A percentile compares a stretch with the other conserved stretches of the same genome.
These are phyloP conservation scores for Ceratosolen fusciceps DNA, from an alignment of 1,140 invertebrate genomes.

Conservation along the genomic window DNA sequence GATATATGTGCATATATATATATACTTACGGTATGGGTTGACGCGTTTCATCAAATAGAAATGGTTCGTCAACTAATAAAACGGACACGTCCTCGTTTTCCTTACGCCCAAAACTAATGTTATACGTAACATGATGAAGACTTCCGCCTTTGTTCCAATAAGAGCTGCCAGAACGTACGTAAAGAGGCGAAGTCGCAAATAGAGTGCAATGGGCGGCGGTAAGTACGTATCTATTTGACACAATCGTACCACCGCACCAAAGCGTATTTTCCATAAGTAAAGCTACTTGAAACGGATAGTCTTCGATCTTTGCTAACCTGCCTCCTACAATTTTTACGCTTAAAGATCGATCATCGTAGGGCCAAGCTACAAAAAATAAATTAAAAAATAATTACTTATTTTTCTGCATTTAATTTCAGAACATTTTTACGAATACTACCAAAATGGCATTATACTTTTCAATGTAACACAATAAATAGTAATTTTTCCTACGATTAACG, in stretches of 20 bases:
- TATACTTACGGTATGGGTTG: slow-evolving; percentile 34
- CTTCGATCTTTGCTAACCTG: not conserved
- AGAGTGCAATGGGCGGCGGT: slow-evolving; percentile 9
- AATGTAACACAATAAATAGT: no score
- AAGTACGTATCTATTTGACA: not conserved
- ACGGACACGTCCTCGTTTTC: not conserved
- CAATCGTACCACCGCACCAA: slow-evolving; percentile 12
- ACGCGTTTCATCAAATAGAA: not conserved
- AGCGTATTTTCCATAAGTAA: not conserved
- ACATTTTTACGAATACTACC: no score
- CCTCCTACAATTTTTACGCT: not conserved
- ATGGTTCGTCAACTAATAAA: not conserved
- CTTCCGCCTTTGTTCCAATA: not conserved
- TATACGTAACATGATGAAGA: not conserved
- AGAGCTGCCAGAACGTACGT: not conserved
- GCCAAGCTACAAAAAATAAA: no score
- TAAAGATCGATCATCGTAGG: no score
- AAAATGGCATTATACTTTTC: no score
- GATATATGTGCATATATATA: no score
- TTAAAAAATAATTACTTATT: no score
- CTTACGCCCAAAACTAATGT: not conserved
- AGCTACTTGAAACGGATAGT: not conserved
- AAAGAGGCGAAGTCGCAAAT: not conserved
- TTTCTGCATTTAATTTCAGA: no score
- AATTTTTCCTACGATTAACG: no score